These are phyloP conservation scores for Aratinga solstitialis DNA, from an alignment of 2,797 vertebrate genomes.

Conservation along the genomic window DNA sequence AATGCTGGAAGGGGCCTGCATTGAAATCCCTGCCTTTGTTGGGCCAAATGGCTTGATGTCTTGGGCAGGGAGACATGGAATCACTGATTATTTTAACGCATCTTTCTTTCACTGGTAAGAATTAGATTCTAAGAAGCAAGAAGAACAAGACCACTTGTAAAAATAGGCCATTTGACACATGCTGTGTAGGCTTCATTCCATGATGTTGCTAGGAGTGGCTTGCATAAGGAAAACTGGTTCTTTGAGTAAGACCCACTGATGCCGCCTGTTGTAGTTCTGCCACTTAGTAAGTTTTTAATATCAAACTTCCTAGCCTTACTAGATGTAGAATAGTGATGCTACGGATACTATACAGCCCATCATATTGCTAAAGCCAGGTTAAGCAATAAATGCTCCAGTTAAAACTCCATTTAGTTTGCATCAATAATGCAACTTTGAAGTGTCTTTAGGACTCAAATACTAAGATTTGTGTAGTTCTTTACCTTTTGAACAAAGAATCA, in stretches of 20 bases:
- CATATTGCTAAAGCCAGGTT: not conserved
- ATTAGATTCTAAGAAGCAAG: not conserved
- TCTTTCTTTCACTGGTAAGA: not conserved
- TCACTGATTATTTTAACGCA: not conserved
- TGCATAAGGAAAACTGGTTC: not conserved
- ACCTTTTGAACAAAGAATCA: not conserved
- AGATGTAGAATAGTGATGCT: not conserved
- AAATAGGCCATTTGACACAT: not conserved
- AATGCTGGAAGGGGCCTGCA: not conserved
- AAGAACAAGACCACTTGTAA: not conserved
- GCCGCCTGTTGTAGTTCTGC: not conserved
- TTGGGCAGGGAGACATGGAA: not conserved
- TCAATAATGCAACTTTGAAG: not conserved
- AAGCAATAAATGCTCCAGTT: not conserved
- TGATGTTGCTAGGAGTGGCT: not conserved
- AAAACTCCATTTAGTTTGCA: not conserved
- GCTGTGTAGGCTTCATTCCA: not conserved
- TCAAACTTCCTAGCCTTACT: not conserved
- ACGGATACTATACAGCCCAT: not conserved
- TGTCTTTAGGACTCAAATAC: not conserved
- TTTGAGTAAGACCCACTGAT: not conserved
- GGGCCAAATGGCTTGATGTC: not conserved
- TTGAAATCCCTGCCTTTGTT: not conserved
- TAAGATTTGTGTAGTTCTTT: not conserved
- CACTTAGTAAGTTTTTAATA: not conserved